These are phyloP conservation scores for Edolisoma coerulescens DNA, from an alignment of 2,113 vertebrate genomes.

Conservation along the genomic window DNA sequence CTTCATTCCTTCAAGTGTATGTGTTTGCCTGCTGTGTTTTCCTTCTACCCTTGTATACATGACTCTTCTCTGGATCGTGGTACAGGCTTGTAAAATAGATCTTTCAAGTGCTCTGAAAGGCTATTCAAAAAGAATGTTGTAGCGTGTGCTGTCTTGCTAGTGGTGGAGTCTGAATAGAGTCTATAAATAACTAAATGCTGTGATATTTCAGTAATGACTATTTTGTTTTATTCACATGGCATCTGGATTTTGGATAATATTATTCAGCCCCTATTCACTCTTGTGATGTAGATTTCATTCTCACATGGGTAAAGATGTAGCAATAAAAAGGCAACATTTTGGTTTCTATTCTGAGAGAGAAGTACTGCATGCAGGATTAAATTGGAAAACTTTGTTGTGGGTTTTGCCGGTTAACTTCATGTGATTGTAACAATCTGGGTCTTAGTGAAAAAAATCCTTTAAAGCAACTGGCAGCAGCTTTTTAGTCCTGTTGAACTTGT, in stretches of 20 bases:
- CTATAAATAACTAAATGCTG: slow-evolving; percentile 30
- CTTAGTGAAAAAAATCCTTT: neutral
- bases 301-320: neutral
- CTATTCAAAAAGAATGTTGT: neutral
- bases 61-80: neutral
- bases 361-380: neutral
- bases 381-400: neutral
- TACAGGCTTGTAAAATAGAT: neutral
- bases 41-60: neutral
- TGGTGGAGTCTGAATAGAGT: neutral
- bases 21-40: neutral
- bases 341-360: neutral
- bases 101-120: neutral
- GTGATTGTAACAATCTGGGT: neutral
- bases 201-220: neutral
- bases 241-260: slow-evolving; percentile 18
- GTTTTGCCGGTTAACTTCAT: neutral
- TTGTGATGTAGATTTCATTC: neutral
- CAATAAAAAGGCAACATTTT: neutral
- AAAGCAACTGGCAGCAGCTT: neutral
- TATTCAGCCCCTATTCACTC: neutral
- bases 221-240: slow-evolving; percentile 10
- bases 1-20: neutral
- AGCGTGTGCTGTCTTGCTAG: neutral
- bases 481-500: neutral